These are phyloP conservation scores for Columba livia DNA, from an alignment of 2,113 vertebrate species.

Conservation along the genomic window DNA sequence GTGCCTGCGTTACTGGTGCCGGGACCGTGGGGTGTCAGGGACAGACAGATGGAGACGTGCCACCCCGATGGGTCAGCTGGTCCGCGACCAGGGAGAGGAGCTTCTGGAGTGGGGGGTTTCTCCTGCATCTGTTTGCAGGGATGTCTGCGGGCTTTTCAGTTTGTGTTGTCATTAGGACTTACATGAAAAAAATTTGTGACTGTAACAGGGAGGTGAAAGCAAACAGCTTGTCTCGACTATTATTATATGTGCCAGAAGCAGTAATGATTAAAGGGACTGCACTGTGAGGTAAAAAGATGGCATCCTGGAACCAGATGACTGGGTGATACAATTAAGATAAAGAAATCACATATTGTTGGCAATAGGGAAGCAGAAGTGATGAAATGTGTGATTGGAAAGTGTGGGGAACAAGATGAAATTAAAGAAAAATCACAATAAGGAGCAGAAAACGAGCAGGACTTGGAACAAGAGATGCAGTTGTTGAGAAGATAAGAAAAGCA, in stretches of 20 bases:
- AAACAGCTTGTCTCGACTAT: slow-evolving; percentile 60
- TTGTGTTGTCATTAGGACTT: slow-evolving; percentile 48
- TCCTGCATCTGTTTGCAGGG: background rate
- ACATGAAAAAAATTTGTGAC: background rate
- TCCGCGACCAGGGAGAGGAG: background rate
- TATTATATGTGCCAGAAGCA: slow-evolving; percentile 60
- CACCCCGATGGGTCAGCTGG: too few relatives aligned
- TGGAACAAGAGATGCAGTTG: slow-evolving; percentile 64
- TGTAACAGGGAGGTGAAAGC: slow-evolving; percentile 43
- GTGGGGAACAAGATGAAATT: slow-evolving; percentile 56
- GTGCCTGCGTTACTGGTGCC: background rate
- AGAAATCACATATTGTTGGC: slow-evolving; percentile 53
- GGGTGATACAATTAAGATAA: slow-evolving; percentile 71
- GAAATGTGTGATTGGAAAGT: slow-evolving; percentile 61
- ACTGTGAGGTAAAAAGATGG: slow-evolving; percentile 59
- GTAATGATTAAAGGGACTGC: slow-evolving; percentile 57
- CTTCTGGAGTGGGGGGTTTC: background rate
- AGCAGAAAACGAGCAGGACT: slow-evolving; percentile 62
- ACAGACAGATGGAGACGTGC: too few relatives aligned
- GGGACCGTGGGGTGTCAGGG: too few relatives aligned
- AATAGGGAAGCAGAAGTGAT: slow-evolving; percentile 59
- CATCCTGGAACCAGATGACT: slow-evolving; percentile 60
- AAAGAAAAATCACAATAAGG: slow-evolving; percentile 58
- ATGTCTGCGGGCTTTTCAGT: background rate
- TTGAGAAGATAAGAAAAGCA: slow-evolving; percentile 57